These are phyloP conservation scores for Syrista parreyssii DNA, from an alignment of 2,888 invertebrate genomes.

Conservation along the genomic window DNA sequence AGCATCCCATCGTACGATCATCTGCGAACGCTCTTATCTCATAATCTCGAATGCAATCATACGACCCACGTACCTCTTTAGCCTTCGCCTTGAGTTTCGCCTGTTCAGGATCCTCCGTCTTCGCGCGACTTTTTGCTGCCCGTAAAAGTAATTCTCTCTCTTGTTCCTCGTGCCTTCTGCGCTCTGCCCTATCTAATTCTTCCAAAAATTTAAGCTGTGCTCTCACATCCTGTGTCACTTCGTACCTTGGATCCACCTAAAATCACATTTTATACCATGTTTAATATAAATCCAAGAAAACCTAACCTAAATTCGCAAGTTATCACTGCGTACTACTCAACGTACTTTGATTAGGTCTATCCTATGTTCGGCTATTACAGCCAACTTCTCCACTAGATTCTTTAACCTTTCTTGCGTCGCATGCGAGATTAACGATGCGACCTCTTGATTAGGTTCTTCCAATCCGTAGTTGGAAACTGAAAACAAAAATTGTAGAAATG, in stretches of 20 bases:
- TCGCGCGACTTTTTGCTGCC: constrained; percentile 95
- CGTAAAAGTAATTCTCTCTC: constrained; percentile 93
- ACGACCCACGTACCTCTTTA: constrained; percentile 70
- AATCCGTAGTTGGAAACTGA: constrained; percentile 76
- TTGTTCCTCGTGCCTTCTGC: constrained; percentile 93
- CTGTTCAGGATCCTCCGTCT: constrained; percentile 97
- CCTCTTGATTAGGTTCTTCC: constrained; percentile 87
- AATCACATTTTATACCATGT: neutral
- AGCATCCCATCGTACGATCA: neutral
- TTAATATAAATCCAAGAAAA: neutral
- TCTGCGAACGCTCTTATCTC: neutral
- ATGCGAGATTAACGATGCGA: constrained; percentile 91
- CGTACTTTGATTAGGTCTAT: constrained; percentile 89
- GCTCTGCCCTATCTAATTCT: constrained; percentile 93
- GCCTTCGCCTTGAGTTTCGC: constrained; percentile 97
- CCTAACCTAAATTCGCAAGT: neutral
- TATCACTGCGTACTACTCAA: neutral
- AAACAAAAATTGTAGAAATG: constrained; percentile 30
- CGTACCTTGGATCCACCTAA: constrained; percentile 88
- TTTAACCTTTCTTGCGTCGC: constrained; percentile 94
- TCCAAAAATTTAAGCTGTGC: constrained; percentile 97
- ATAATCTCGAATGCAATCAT: neutral
- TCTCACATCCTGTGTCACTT: constrained; percentile 88
- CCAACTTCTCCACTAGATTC: constrained; percentile 89
- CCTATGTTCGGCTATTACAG: constrained; percentile 93